These are phyloP conservation scores for Sebastolobus altivelis DNA, from an alignment of 2,797 vertebrate genomes.

Conservation along the genomic window DNA sequence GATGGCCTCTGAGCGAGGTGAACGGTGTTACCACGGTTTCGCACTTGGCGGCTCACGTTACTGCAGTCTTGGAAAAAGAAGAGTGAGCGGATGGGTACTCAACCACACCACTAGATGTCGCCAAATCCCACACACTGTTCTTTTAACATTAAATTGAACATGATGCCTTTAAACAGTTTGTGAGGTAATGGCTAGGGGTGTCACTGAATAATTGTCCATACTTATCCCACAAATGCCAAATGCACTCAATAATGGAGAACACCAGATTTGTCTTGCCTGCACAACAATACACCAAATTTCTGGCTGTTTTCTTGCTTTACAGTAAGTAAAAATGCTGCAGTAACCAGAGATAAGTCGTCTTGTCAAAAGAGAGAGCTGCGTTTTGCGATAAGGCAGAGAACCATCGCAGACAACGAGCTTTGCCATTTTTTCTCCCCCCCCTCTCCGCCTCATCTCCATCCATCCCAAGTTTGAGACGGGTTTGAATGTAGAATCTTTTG, in stretches of 20 bases:
- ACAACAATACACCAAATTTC: neutral
- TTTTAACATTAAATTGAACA: neutral
- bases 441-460: conserved; percentile 38
- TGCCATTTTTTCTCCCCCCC: conserved; percentile 18
- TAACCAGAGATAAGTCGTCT: conserved; percentile 57
- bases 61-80: no score
- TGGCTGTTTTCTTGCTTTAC: conserved; percentile 33
- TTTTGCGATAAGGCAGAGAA: conserved; percentile 71
- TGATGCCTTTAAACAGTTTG: neutral
- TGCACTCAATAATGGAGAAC: conserved; percentile 9
- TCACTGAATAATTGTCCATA: conserved; percentile 13
- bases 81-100: no score
- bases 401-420: conserved; percentile 34
- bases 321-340: conserved; percentile 45
- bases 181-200: neutral
- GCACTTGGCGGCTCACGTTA: no score
- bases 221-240: conserved; percentile 13
- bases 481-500: conserved; percentile 58
- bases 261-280: conserved; percentile 26
- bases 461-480: conserved; percentile 31
- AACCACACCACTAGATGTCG: no score
- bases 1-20: no score
- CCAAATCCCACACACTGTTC: neutral
- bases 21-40: no score
- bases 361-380: conserved; percentile 70